A percentile compares a stretch with the other conserved stretches of the same genome.
These are phyloP conservation scores for Sclerodermus sp. DNA, from an alignment of 2,888 invertebrate species.

Conservation along the genomic window DNA sequence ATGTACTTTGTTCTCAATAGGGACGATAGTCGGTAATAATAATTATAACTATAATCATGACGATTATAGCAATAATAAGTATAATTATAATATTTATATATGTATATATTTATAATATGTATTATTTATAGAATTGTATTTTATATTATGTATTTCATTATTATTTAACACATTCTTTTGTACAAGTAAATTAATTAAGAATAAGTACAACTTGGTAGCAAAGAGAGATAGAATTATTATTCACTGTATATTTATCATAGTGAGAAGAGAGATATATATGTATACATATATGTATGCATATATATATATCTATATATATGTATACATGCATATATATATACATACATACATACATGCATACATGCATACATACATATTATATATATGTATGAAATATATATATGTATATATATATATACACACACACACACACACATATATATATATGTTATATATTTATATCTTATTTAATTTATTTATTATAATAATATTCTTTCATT, in stretches of 20 bases:
- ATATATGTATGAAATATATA: no score
- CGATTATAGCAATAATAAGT: conserved; percentile 39
- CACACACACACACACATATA: no score
- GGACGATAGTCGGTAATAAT: conserved; percentile 22
- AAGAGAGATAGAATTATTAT: conserved; percentile 59
- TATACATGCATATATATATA: no score
- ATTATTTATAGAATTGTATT: conserved; percentile 49
- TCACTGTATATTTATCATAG: conserved; percentile 52
- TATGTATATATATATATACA: no score
- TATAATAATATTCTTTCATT: conserved; percentile 42
- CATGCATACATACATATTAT: no score
- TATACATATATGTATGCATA: conserved; percentile 6
- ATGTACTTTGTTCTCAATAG: conserved; percentile 30
- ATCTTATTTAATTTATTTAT: conserved; percentile 35
- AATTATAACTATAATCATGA: conserved; percentile 29
- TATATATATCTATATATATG: conserved; percentile 10
- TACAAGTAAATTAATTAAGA: conserved; percentile 60
- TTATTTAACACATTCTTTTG: conserved; percentile 58
- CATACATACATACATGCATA: no score
- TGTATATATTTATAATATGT: conserved; percentile 38
- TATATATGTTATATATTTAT: conserved; percentile 11
- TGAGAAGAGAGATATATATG: conserved; percentile 49
- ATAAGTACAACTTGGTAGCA: conserved; percentile 61
- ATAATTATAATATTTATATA: conserved; percentile 43
- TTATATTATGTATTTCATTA: conserved; percentile 53